phyloP scores from a whole-genome alignment of 1,140 invertebrate genomes.

The Pseudomyrmex concolor region DNA sequence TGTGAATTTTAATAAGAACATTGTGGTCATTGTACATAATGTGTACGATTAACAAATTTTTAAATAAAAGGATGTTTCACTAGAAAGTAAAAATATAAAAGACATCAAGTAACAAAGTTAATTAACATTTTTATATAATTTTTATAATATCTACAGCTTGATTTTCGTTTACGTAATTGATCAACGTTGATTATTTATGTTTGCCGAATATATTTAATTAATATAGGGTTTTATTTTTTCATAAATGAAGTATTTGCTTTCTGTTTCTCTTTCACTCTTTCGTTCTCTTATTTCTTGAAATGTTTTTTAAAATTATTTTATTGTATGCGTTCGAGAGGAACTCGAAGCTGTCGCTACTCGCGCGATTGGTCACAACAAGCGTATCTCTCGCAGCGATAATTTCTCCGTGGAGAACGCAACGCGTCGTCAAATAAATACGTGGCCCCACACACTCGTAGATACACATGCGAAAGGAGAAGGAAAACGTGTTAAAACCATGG shows the following conservation, averaged over 20 bases:
- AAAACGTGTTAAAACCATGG: conserved; percentile 5
- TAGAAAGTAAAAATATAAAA: too few species aligned
- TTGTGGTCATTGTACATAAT: background rate
- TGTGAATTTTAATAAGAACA: background rate
- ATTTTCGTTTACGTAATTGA: too few species aligned
- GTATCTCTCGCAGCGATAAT: conserved; percentile 77
- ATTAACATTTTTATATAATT: background rate
- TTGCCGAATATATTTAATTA: background rate
- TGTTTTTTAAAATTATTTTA: conserved; percentile 1
- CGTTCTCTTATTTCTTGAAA: background rate
- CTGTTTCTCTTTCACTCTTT: too few species aligned
- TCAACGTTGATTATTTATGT: background rate
- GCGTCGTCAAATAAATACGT: conserved; percentile 73
- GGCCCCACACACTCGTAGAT: conserved; percentile 51
- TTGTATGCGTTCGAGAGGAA: conserved; percentile 43
- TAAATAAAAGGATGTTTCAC: too few species aligned
- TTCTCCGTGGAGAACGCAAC: conserved; percentile 73
- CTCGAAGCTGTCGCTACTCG: conserved; percentile 59
- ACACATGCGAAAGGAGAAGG: conserved; percentile 11
- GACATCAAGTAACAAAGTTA: background rate
- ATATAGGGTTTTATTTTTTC: background rate
- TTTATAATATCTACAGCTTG: background rate
- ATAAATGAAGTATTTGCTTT: background rate
- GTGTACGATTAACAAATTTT: background rate
- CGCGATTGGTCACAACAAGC: conserved; percentile 74